Conservation (phyloP, 2,113 vertebrate species). For the Uria lomvia region DNA sequence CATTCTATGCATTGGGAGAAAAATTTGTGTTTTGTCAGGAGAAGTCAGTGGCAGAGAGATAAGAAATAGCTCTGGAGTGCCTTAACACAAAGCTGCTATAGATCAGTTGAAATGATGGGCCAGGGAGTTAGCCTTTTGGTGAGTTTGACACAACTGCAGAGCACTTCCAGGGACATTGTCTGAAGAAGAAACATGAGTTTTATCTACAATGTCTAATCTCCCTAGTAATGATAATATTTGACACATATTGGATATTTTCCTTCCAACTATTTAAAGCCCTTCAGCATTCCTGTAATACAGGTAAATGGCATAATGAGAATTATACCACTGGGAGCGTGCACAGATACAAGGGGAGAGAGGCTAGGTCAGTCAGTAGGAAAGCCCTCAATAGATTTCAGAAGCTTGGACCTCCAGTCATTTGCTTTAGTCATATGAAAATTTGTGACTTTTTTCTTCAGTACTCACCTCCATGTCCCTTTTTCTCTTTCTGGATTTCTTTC, state of each 20-base stretch:
- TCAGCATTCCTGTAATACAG: neutral
- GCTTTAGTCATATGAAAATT: neutral
- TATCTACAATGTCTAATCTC: neutral
- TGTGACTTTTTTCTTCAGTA: neutral
- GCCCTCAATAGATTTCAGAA: neutral
- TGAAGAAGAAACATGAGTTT: neutral
- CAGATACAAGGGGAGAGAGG: neutral
- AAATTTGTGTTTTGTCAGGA: neutral
- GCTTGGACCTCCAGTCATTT: neutral
- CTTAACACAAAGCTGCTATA: neutral
- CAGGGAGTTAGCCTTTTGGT: neutral
- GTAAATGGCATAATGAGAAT: neutral
- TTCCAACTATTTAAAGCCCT: neutral
- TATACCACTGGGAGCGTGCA: neutral
- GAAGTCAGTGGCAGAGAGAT: neutral
- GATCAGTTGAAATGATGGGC: neutral
- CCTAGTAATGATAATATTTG: neutral
- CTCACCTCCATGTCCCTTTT: neutral
- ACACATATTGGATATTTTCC: neutral
- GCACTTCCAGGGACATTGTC: neutral
- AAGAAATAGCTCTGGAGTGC: neutral
- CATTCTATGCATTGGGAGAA: neutral
- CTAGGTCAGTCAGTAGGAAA: neutral
- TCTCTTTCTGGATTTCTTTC: neutral
- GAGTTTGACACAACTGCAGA: neutral